phyloP scores from a whole-genome alignment of 2,888 invertebrate genomes.

The Sinohyriopsis cumingii region DNA sequence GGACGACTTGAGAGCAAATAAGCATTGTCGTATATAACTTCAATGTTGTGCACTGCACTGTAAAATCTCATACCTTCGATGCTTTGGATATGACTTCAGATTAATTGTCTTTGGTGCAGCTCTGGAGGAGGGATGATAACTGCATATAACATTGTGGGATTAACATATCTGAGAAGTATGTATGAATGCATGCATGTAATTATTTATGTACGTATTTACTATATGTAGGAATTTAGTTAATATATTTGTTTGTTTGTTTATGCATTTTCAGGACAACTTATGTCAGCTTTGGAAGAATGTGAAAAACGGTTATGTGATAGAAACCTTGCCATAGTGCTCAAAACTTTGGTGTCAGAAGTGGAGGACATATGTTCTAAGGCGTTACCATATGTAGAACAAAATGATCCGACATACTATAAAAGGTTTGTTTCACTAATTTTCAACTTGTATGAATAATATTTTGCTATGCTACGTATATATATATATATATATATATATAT shows the following conservation, averaged over 20 bases:
- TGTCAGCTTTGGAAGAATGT: constrained; percentile 39
- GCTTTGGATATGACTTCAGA: too few relatives aligned
- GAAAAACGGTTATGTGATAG: constrained; percentile 16
- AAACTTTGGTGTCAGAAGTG: constrained; percentile 23
- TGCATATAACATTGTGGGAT: too few relatives aligned
- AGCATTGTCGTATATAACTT: too few relatives aligned
- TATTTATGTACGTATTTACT: background rate
- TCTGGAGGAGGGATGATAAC: too few relatives aligned
- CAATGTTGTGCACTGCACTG: too few relatives aligned
- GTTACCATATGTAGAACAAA: constrained; percentile 44
- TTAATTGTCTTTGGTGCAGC: too few relatives aligned
- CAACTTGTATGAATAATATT: too few relatives aligned
- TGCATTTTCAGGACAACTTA: constrained; percentile 47
- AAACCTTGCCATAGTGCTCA: constrained; percentile 14
- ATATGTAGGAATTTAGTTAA: background rate
- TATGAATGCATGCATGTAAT: background rate
- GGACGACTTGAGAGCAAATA: too few relatives aligned
- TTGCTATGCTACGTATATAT: too few relatives aligned
- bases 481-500: too few relatives aligned
- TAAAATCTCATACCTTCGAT: too few relatives aligned
- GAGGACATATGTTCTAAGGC: constrained; percentile 40
- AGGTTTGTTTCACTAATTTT: constrained; percentile 13
- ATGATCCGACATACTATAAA: constrained; percentile 45
- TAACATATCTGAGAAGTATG: background rate
- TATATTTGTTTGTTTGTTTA: too few relatives aligned